These are phyloP conservation scores for Drosophila diplacantha DNA, from an alignment of 2,888 invertebrate species.

Conservation along the genomic window DNA sequence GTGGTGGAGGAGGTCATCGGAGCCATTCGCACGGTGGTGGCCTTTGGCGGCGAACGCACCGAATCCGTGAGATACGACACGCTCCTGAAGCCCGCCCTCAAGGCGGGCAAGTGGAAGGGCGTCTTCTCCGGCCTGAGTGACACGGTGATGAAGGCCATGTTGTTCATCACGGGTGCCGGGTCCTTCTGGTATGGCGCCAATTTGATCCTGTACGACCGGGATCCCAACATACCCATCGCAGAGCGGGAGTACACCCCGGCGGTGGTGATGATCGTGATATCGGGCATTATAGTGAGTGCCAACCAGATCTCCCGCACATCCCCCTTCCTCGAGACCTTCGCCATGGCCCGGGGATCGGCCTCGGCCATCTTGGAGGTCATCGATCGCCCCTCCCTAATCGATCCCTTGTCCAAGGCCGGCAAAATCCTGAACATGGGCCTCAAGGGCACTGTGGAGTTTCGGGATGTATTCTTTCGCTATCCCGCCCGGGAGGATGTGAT, in stretches of 20 bases:
- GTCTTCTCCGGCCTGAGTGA: slow-evolving; percentile 84
- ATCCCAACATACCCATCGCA: slow-evolving; percentile 77
- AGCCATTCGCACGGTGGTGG: slow-evolving; percentile 85
- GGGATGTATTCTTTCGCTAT: slow-evolving; percentile 84
- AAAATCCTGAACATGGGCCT: slow-evolving; percentile 79
- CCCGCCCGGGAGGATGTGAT: slow-evolving; percentile 85
- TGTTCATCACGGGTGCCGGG: slow-evolving; percentile 84
- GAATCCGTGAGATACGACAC: slow-evolving; percentile 81
- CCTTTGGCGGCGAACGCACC: slow-evolving; percentile 86
- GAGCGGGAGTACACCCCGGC: slow-evolving; percentile 83
- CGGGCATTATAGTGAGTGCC: slow-evolving; percentile 86
- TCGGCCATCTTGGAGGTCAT: slow-evolving; percentile 85
- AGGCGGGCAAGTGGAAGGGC: slow-evolving; percentile 82
- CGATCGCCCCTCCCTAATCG: slow-evolving; percentile 84
- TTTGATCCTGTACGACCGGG: slow-evolving; percentile 82
- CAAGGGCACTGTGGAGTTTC: slow-evolving; percentile 83
- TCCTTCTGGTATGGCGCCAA: slow-evolving; percentile 89
- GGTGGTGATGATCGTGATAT: slow-evolving; percentile 84
- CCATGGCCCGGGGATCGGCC: slow-evolving; percentile 85
- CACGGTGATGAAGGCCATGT: slow-evolving; percentile 85
- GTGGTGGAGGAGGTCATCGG: slow-evolving; percentile 87
- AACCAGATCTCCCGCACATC: slow-evolving; percentile 85
- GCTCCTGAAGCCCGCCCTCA: slow-evolving; percentile 80
- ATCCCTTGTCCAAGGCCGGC: slow-evolving; percentile 84
- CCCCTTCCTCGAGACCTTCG: slow-evolving; percentile 85